Evolutionary conservation across 2,113 vertebrate genomes (phyloP).

Genomic region (Siniperca knerii): DNA sequence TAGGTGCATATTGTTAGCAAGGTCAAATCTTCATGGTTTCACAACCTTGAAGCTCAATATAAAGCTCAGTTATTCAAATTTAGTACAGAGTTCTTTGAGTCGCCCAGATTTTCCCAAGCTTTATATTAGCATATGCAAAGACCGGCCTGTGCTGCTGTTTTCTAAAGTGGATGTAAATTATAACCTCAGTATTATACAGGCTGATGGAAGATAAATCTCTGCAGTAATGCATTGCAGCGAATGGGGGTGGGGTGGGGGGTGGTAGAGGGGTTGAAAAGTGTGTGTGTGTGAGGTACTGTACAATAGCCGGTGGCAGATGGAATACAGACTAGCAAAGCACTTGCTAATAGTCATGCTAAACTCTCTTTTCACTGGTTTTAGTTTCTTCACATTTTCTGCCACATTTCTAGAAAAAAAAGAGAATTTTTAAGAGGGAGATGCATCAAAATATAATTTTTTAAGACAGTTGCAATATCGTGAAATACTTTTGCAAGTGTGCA

Average conservation of each 20-base stretch:
- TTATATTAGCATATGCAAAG: constrained; percentile 82
- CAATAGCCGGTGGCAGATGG: constrained; percentile 78
- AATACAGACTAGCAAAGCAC: constrained; percentile 68
- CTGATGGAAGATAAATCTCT: constrained; percentile 86
- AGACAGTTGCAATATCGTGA: constrained; percentile 1
- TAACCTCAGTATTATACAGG: constrained; percentile 84
- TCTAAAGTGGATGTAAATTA: constrained; percentile 87
- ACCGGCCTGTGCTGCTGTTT: constrained; percentile 78
- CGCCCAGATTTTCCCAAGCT: constrained; percentile 81
- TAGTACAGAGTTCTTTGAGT: constrained; percentile 75
- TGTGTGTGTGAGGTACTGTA: constrained; percentile 70
- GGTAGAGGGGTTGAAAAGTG: constrained; percentile 52
- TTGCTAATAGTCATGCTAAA: constrained; percentile 73
- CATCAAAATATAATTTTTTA: constrained; percentile 8
- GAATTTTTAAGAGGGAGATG: neutral
- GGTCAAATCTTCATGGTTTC: constrained; percentile 77
- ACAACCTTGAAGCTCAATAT: constrained; percentile 77
- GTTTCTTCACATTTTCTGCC: constrained; percentile 14
- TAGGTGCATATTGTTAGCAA: constrained; percentile 76
- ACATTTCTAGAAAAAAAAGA: neutral
- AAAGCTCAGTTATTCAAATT: constrained; percentile 81
- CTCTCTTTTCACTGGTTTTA: constrained; percentile 50
- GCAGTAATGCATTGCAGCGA: constrained; percentile 81
- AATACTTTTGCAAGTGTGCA: constrained; percentile 57
- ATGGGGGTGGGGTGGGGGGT: constrained; percentile 38